A percentile compares a stretch with the other conserved stretches of the same genome.
phyloP scores from a whole-genome alignment of 92 coral and sea anemone genomes.

The Siderastrea siderea region DNA sequence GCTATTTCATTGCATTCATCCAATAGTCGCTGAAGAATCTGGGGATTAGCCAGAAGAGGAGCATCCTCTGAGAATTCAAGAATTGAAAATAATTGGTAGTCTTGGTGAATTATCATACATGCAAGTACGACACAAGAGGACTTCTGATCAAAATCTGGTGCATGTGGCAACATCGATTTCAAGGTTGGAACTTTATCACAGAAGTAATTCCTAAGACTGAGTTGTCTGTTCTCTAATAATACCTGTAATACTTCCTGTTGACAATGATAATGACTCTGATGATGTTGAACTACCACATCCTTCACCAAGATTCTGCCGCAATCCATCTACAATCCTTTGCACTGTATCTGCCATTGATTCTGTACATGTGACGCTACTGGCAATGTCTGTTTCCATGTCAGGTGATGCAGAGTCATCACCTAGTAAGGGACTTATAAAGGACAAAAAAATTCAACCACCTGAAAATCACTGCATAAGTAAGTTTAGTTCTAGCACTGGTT shows the following conservation, averaged over 20 bases:
- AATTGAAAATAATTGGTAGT: background rate
- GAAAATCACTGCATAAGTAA: background rate
- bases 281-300: slow-evolving; percentile 33
- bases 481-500: too few relatives aligned
- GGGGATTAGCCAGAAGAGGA: slow-evolving; percentile 41
- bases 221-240: background rate
- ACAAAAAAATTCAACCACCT: background rate
- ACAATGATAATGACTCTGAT: slow-evolving; percentile 29
- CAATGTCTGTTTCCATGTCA: background rate
- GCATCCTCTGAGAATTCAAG: slow-evolving; percentile 25
- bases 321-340: slow-evolving; percentile 26
- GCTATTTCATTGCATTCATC: slow-evolving; percentile 26
- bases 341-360: slow-evolving; percentile 24
- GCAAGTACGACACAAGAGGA: too few relatives aligned
- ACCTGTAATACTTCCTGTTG: slow-evolving; percentile 19
- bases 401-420: background rate
- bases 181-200: too few relatives aligned
- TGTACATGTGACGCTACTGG: background rate
- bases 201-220: too few relatives aligned
- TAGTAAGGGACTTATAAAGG: background rate
- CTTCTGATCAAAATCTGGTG: background rate
- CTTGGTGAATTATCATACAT: background rate
- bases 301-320: slow-evolving; percentile 24
- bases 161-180: too few relatives aligned
- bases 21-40: slow-evolving; percentile 33